Conservation (phyloP, 2,888 invertebrate species). For the Ypsolopha sequella region DNA sequence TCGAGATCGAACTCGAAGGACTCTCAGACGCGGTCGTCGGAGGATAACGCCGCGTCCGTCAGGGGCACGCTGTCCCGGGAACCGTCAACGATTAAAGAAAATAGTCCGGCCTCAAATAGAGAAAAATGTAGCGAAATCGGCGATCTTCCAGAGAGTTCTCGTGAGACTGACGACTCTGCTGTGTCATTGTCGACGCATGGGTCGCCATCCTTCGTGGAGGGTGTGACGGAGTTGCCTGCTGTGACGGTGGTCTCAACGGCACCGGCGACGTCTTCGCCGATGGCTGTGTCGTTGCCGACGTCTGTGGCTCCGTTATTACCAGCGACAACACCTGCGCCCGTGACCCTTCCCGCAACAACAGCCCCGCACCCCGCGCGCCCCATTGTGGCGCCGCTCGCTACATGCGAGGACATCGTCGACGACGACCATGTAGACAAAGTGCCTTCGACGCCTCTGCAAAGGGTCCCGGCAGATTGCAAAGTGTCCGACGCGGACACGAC, state of each 20-base stretch:
- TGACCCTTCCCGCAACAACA: slow-evolving; percentile 7
- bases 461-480: slow-evolving; percentile 31
- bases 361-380: slow-evolving; percentile 25
- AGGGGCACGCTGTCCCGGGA: slow-evolving; percentile 20
- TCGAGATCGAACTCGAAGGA: slow-evolving; percentile 19
- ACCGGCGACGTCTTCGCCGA: slow-evolving; percentile 63
- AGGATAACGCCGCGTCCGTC: slow-evolving; percentile 24
- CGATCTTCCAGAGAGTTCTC: slow-evolving; percentile 25
- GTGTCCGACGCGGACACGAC: slow-evolving; percentile 40
- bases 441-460: slow-evolving; percentile 49
- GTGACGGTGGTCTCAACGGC: slow-evolving; percentile 45
- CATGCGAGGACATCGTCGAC: slow-evolving; percentile 77
- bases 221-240: slow-evolving; percentile 1
- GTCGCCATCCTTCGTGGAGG: neutral
- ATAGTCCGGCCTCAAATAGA: slow-evolving; percentile 31
- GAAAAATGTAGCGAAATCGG: slow-evolving; percentile 27
- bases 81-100: slow-evolving; percentile 35
- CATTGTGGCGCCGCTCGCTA: slow-evolving; percentile 75
- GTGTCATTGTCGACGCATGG: slow-evolving; percentile 5
- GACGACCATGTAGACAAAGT: slow-evolving; percentile 73
- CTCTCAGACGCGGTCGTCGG: slow-evolving; percentile 24
- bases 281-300: slow-evolving; percentile 42
- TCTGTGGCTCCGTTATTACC: neutral
- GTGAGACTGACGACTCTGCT: slow-evolving; percentile 12
- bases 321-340: slow-evolving; percentile 10